phyloP scores from a whole-genome alignment of 2,888 invertebrate species.

The Cantharis nigra region DNA sequence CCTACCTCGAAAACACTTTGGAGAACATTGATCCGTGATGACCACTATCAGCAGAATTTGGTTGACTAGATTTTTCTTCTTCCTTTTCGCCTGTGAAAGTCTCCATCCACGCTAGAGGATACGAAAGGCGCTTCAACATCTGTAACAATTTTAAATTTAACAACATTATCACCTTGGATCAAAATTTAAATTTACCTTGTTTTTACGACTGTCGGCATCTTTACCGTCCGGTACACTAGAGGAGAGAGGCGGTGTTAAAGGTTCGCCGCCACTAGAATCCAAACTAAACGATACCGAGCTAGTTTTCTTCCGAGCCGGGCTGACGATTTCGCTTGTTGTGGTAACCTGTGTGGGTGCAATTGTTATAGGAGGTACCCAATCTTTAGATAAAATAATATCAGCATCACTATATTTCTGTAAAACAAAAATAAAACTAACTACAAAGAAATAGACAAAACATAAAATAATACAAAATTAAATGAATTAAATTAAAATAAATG shows the following conservation, averaged over 20 bases:
- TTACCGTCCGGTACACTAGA: slow-evolving; percentile 48
- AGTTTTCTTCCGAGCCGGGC: slow-evolving; percentile 68
- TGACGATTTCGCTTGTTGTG: slow-evolving; percentile 57
- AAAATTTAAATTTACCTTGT: slow-evolving; percentile 62
- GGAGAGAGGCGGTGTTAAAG: slow-evolving; percentile 46
- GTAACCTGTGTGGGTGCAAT: slow-evolving; percentile 72
- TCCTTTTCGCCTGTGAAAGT: slow-evolving; percentile 80
- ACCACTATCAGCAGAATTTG: slow-evolving; percentile 57
- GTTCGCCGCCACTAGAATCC: slow-evolving; percentile 62
- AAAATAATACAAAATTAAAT: not conserved
- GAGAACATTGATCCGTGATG: slow-evolving; percentile 79
- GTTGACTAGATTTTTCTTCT: slow-evolving; percentile 56
- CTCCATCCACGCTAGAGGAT: slow-evolving; percentile 91
- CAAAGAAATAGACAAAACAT: slow-evolving; percentile 5
- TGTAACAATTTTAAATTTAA: slow-evolving; percentile 50
- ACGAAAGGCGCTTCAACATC: slow-evolving; percentile 91
- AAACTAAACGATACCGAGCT: slow-evolving; percentile 75
- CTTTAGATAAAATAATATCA: slow-evolving; percentile 83
- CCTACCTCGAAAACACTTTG: slow-evolving; percentile 88
- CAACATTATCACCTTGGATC: not conserved
- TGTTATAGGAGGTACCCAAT: slow-evolving; percentile 86
- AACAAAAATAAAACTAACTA: slow-evolving; percentile 24
- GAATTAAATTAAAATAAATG: not conserved
- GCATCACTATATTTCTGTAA: slow-evolving; percentile 80
- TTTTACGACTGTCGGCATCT: slow-evolving; percentile 68